These are phyloP conservation scores for Brachionus plicatilis DNA, from an alignment of 1,140 invertebrate genomes.

Conservation along the genomic window DNA sequence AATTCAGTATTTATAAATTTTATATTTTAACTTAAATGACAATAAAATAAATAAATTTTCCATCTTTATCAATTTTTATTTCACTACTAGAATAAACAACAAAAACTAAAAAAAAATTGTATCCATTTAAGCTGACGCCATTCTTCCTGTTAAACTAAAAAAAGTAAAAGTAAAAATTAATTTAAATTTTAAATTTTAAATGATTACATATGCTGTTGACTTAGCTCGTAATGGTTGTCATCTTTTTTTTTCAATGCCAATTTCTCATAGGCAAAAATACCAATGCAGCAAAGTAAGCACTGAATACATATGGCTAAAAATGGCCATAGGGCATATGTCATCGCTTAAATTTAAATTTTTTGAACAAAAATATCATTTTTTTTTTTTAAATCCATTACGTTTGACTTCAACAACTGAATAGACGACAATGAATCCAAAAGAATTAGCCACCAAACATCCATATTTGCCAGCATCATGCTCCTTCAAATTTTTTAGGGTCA, in stretches of 20 bases:
- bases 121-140: background rate
- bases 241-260: background rate
- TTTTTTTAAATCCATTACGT: background rate
- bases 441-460: background rate
- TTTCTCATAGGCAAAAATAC: background rate
- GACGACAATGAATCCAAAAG: background rate
- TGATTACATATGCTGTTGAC: background rate
- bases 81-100: background rate
- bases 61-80: background rate
- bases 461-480: background rate
- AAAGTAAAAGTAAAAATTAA: background rate
- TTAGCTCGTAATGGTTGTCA: background rate
- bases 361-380: background rate
- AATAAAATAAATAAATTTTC: background rate
- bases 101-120: background rate
- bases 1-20: background rate
- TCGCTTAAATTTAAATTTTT: background rate
- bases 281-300: background rate
- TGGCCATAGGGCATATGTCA: background rate
- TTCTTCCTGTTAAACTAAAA: background rate
- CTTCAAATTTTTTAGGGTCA: background rate
- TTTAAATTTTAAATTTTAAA: background rate
- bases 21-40: background rate
- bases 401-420: background rate
- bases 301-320: background rate